phyloP scores from a whole-genome alignment of 92 coral and sea anemone genomes.

The Parazoanthus atlanticus region DNA sequence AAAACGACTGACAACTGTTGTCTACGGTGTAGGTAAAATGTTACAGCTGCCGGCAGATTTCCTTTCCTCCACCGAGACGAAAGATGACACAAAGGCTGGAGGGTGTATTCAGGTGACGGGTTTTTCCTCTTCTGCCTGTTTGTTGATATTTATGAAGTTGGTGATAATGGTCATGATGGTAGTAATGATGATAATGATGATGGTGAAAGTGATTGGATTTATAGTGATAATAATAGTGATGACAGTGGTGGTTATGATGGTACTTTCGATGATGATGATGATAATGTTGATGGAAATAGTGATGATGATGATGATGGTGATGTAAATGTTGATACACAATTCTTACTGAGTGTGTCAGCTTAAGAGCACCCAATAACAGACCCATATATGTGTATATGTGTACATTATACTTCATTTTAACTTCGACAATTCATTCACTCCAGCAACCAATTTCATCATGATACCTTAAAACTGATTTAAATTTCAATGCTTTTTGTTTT shows the following conservation, averaged over 20 bases:
- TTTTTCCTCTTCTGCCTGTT: neutral
- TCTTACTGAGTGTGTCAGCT: too few relatives aligned
- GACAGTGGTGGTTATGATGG: neutral
- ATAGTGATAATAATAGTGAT: neutral
- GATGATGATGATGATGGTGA: neutral
- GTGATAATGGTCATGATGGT: too few relatives aligned
- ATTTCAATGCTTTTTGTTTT: neutral
- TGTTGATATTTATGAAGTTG: too few relatives aligned
- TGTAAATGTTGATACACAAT: neutral
- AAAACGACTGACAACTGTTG: neutral
- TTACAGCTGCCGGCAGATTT: conserved; percentile 5
- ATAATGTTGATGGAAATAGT: neutral
- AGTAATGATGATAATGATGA: too few relatives aligned
- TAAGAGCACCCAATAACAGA: neutral
- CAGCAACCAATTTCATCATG: neutral
- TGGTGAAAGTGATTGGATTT: too few relatives aligned
- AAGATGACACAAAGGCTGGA: neutral
- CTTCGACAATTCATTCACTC: neutral
- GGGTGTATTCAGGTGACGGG: neutral
- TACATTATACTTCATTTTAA: too few relatives aligned
- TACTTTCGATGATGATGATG: neutral
- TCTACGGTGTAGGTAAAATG: conserved; percentile 3
- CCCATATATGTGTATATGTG: too few relatives aligned
- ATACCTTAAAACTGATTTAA: neutral
- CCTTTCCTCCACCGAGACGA: neutral